Conservation (phyloP, 2,888 invertebrate genomes). For the Elysia crispata region DNA sequence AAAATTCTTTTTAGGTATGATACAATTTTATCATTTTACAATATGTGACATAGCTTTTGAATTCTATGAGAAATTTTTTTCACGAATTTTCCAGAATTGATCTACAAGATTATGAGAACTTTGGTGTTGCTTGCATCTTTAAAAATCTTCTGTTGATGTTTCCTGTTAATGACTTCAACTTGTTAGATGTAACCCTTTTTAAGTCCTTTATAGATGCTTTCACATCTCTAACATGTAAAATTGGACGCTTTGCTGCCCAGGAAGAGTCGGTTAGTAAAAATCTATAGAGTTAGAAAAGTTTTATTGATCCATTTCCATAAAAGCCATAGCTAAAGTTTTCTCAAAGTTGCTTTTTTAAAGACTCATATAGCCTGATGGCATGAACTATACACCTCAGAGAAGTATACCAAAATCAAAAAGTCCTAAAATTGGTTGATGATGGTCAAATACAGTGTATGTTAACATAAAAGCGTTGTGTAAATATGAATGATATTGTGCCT, state of each 20-base stretch:
- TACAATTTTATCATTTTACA: too few species aligned
- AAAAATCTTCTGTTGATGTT: conserved; percentile 83
- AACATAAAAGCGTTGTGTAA: too few species aligned
- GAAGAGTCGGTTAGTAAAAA: conserved; percentile 82
- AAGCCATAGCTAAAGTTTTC: too few species aligned
- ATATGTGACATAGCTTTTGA: not conserved
- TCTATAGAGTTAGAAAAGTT: not conserved
- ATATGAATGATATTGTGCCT: too few species aligned
- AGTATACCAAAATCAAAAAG: too few species aligned
- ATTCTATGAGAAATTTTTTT: not conserved
- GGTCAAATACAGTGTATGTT: too few species aligned
- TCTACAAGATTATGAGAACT: conserved; percentile 83
- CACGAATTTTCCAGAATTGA: conserved; percentile 78
- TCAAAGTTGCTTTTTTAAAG: too few species aligned
- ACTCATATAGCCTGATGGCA: too few species aligned
- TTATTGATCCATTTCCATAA: too few species aligned
- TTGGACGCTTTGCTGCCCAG: conserved; percentile 83
- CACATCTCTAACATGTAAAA: conserved; percentile 82
- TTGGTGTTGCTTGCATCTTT: conserved; percentile 84
- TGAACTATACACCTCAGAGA: too few species aligned
- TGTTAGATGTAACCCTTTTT: conserved; percentile 79
- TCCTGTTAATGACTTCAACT: conserved; percentile 79
- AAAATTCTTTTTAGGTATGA: too few species aligned
- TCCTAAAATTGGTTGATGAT: too few species aligned
- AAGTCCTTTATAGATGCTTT: conserved; percentile 82